Base-by-base conservation (phyloP, 2,797 vertebrate genomes). In the Erethizon dorsatum region DNA sequence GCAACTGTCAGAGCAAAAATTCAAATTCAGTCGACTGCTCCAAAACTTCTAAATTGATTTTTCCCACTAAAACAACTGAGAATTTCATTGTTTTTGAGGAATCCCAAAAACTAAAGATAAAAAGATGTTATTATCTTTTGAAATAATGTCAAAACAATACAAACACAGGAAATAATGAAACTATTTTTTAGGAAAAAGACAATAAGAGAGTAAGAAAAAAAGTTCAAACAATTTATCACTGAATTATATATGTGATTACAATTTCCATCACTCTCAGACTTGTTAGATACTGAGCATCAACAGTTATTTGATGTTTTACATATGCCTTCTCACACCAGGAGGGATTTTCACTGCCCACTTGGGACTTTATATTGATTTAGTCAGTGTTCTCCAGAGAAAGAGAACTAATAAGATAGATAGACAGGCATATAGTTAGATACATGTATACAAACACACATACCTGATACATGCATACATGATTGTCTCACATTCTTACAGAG, bases 111-210 rank as follows among this genome's bases (percentile, higher is more conserved):
- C 75, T 75, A 87, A 69, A 88, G n/a, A 88, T 31, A 41, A 83
- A 95, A 73, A 88, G 18, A 85, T 10, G 73, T 85, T 50, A 33
- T 13, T 65, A 47, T 80, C 41, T 83, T 93, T 94, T 90, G 24
- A 85, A 28, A 41, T 82, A 82, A 45, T 82, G 18, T 82, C 12
- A 90, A 90, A 92, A 79, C 2, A 59, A 22, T 24, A 95, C 6
- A 57, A 28, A 54, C 26, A 4, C 31, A 73, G 3, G 54, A 10
- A 80, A 88, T 75, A 84, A 91, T 37, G 45, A 67, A 56, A 5
- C 12, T 20, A 0, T 93, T 91, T 91, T 59, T 47, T 83, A 86
- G 41, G 69, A 83, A 79, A 59, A 94, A 59, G 6, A 82, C 4
- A 37, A 69, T 69, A 61, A 83, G 13, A 82, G 31, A 83, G n/a